phyloP scores from a whole-genome alignment of 2,797 vertebrate genomes.

The Antrozous pallidus region DNA sequence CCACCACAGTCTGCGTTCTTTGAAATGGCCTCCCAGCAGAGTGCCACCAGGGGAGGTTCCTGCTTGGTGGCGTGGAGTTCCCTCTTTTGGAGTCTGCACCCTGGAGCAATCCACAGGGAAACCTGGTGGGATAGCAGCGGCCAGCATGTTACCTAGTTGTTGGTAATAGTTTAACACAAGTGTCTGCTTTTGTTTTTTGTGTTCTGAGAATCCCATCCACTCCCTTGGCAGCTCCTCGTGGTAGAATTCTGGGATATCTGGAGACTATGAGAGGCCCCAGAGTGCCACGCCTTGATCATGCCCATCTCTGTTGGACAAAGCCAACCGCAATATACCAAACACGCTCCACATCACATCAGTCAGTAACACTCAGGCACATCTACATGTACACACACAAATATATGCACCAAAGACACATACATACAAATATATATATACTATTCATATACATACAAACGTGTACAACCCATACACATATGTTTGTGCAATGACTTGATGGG shows the following conservation, averaged over 20 bases:
- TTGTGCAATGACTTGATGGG: too few relatives aligned
- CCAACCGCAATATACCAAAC: not conserved
- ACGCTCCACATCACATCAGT: not conserved
- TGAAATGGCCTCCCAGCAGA: not conserved
- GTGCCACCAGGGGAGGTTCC: not conserved
- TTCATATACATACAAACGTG: not conserved
- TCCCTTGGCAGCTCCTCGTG: accelerated
- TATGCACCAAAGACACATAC: not conserved
- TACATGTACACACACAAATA: not conserved
- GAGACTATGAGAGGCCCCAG: not conserved
- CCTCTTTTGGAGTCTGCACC: not conserved
- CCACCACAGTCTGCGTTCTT: accelerated
- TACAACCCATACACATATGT: too few relatives aligned
- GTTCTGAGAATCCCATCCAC: not conserved
- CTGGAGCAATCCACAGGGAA: not conserved
- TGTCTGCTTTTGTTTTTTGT: not conserved
- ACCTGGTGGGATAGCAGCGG: not conserved
- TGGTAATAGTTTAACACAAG: not conserved
- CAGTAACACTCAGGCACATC: too few relatives aligned
- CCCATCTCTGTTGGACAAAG: not conserved
- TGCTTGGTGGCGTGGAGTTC: accelerated
- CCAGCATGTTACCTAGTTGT: not conserved
- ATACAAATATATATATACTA: not conserved
- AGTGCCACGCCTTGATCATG: accelerated
- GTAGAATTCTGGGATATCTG: not conserved